Evolutionary conservation across 2,113 vertebrate genomes (phyloP).

Genomic region (Leptobrachium ailaonicum): DNA sequence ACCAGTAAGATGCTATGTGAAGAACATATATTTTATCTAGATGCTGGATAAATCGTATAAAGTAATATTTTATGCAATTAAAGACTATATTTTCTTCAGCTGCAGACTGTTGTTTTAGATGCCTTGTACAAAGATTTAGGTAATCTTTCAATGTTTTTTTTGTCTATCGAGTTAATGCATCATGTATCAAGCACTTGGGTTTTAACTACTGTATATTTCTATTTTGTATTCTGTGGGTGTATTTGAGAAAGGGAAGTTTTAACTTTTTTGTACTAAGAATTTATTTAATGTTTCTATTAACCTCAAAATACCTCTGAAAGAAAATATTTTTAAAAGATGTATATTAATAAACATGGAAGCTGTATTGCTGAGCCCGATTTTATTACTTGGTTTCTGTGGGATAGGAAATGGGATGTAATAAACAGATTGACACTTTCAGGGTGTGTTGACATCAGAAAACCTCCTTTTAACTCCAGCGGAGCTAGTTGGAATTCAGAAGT

Average conservation of each 20-base stretch:
- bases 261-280: constrained; percentile 3
- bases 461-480: no score
- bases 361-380: no score
- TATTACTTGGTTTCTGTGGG: no score
- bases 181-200: background rate
- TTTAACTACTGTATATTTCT: background rate
- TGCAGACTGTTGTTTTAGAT: background rate
- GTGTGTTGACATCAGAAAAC: no score
- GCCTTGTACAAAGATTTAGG: background rate
- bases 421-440: no score
- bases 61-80: background rate
- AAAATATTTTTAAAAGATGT: constrained; percentile 4
- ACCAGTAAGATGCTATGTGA: no score
- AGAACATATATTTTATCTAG: no score
- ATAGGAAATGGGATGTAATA: no score
- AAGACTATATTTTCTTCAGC: constrained; percentile 21
- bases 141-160: background rate
- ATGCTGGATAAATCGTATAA: no score
- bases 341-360: background rate
- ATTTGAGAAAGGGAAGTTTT: background rate
- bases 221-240: background rate
- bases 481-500: no score
- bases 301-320: background rate
- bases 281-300: constrained; percentile 8
- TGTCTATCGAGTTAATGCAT: background rate